Percentiles rank a stretch among this genome's conserved stretches.
These are phyloP conservation scores for Aphelocoma californica DNA, from an alignment of 2,797 vertebrate genomes.

Conservation along the genomic window DNA sequence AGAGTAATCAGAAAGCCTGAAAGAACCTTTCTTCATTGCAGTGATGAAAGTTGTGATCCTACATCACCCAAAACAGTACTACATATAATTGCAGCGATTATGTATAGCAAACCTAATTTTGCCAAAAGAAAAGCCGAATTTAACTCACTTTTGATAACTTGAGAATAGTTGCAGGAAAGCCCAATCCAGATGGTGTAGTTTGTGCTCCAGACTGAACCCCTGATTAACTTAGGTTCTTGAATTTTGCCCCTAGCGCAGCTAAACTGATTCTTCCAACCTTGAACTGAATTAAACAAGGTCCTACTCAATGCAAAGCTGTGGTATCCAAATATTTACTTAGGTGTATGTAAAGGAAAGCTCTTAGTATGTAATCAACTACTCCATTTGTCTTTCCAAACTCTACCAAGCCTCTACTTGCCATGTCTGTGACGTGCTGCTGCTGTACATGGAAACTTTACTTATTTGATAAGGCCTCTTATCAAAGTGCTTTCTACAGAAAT, in stretches of 20 bases:
- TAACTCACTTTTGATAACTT: neutral
- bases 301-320: constrained; percentile 19
- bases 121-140: neutral
- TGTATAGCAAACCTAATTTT: neutral
- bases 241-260: neutral
- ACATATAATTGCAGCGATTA: neutral
- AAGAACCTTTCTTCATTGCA: neutral
- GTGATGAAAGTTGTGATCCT: neutral
- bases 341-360: constrained; percentile 43
- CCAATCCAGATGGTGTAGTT: neutral
- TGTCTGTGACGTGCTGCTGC: neutral
- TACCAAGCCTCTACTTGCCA: neutral
- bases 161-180: neutral
- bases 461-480: constrained; percentile 55
- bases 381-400: constrained; percentile 59
- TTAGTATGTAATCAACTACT: constrained; percentile 4
- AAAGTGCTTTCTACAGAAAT: constrained; percentile 41
- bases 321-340: constrained; percentile 52
- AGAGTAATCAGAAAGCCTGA: neutral
- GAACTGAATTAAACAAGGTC: constrained; percentile 27
- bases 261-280: constrained; percentile 1
- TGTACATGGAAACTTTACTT: constrained; percentile 43
- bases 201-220: neutral
- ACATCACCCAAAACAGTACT: neutral
- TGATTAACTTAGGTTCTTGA: neutral